Evolutionary conservation across 2,888 invertebrate genomes (phyloP), one percentile per base, ranked within the genome.

Genomic region (Capitulum mitella): DNA sequence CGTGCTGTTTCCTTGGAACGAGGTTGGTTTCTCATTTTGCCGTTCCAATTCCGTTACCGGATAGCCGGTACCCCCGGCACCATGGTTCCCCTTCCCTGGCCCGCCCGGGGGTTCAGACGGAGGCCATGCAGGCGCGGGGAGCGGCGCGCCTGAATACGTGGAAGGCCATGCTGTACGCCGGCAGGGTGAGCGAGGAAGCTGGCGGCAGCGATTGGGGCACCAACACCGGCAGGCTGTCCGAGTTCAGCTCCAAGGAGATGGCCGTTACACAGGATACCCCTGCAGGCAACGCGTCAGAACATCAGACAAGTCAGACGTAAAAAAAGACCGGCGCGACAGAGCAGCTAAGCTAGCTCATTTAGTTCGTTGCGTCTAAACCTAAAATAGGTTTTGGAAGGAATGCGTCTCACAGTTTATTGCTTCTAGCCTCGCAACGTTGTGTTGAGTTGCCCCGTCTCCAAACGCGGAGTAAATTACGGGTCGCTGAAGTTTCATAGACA

Each of bases 81-180:
- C 19, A 8, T 46, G 8, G 46, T 46, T 46, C 46, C 46, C 8
- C 10, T 46, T 14, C 46, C 14, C 46, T 12, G 46, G 10, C 46
- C 54, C 22, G 26, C 22, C 26, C 6, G 19, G 54, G n/a, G 14
- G 64, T 64, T 34, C 12, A 2, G 0, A n/a, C n/a, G n/a, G n/a
- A n/a, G n/a, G n/a, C n/a, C 77, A 79, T 22, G 58, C 92, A 92
- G 32, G 89, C 89, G 78, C 89, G 87, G 40, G 91, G 86, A 83
- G 90, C 89, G 0, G 91, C 89, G 78, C 88, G 89, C 0, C 92
- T 91, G 22, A 93, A 84, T 0, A 92, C 91, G 90, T 92, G 93
- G 84, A 91, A 92, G 74, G 88, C 89, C 83, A 91, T 87, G 14
- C 91, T 90, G 83, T 89, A 89, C 77, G 90, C 88, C 10, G 90